phyloP scores from a whole-genome alignment of 2,113 vertebrate species.

The Marmota flaviventris region DNA sequence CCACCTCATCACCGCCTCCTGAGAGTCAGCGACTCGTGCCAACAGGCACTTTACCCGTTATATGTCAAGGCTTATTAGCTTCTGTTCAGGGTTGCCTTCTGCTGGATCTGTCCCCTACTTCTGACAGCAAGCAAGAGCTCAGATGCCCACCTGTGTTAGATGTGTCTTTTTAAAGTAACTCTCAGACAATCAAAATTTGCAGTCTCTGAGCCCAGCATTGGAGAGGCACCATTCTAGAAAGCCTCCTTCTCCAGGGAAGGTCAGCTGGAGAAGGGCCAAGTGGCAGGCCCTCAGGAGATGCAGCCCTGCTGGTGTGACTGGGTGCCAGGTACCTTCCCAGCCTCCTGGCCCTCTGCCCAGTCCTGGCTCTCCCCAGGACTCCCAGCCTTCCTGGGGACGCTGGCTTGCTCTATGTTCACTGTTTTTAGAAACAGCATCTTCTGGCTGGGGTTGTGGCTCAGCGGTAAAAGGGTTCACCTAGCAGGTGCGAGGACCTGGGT shows the following conservation, averaged over 20 bases:
- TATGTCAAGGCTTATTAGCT: constrained; percentile 20
- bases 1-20: neutral
- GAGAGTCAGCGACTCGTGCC: constrained; percentile 21
- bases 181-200: neutral
- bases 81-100: constrained; percentile 3
- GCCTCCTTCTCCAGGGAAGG: neutral
- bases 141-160: neutral
- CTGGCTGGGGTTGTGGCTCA: too few species aligned
- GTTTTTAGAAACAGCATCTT: too few species aligned
- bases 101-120: neutral
- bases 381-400: constrained; percentile 61
- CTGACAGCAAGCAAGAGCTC: neutral
- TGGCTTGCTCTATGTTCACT: too few species aligned
- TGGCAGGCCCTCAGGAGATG: too few species aligned
- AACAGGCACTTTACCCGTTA: neutral
- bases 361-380: constrained; percentile 40
- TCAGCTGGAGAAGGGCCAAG: too few species aligned
- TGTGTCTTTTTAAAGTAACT: neutral
- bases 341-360: neutral
- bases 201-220: neutral
- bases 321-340: neutral
- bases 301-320: neutral
- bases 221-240: neutral
- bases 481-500: too few species aligned
- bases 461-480: too few species aligned